Evolutionary conservation across 2,888 invertebrate genomes (phyloP).

Genomic region (Rhagonycha fulva): DNA sequence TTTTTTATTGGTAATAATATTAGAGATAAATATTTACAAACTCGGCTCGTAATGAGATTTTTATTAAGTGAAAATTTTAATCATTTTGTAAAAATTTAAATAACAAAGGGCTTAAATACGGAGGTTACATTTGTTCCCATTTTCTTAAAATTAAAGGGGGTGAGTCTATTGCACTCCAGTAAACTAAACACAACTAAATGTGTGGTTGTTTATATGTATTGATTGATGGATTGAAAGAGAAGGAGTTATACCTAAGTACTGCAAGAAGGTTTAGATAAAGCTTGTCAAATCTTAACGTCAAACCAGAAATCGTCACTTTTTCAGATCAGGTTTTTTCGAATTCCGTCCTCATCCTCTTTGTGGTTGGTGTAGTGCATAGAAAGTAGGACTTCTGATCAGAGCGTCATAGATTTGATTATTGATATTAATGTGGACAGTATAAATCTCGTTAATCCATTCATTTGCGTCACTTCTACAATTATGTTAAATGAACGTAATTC

Average conservation of each 20-base stretch:
- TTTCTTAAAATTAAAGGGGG: not conserved
- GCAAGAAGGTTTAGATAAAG: not conserved
- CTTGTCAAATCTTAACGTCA: not conserved
- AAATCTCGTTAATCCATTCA: too few relatives aligned
- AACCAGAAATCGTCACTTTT: not conserved
- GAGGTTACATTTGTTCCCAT: not conserved
- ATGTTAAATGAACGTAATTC: too few relatives aligned
- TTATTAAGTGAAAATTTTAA: not conserved
- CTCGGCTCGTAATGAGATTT: not conserved
- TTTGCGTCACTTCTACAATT: too few relatives aligned
- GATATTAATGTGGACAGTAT: too few relatives aligned
- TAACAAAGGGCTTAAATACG: not conserved
- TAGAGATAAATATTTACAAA: not conserved
- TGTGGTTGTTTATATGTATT: not conserved
- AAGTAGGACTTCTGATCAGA: too few relatives aligned
- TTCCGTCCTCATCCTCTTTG: not conserved
- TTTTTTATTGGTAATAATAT: conserved; percentile 33
- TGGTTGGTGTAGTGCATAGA: too few relatives aligned
- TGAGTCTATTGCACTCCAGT: not conserved
- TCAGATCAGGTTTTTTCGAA: not conserved
- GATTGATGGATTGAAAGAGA: not conserved
- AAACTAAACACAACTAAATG: not conserved
- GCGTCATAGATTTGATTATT: too few relatives aligned
- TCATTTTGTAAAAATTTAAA: not conserved
- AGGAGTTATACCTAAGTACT: not conserved